A percentile compares a stretch with the other conserved stretches of the same genome.
These are phyloP conservation scores for Gymnoscopelus braueri DNA, from an alignment of 2,797 vertebrate genomes.

Conservation along the genomic window DNA sequence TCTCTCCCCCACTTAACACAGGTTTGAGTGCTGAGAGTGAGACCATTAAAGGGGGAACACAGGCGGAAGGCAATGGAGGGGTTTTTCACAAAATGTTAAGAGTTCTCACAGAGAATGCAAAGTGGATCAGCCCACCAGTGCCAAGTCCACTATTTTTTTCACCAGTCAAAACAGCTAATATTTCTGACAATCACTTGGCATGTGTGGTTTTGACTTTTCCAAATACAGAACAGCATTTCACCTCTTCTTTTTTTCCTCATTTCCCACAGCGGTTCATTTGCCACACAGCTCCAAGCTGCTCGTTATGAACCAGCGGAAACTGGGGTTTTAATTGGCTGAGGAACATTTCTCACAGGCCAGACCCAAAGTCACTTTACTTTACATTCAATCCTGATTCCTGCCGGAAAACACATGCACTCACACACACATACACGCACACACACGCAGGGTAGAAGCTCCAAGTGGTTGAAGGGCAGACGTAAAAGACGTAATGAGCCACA, in stretches of 20 bases:
- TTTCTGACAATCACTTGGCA: background rate
- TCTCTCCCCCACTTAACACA: too few relatives aligned
- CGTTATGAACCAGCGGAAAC: conserved; percentile 17
- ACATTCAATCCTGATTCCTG: conserved; percentile 9
- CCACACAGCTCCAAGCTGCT: background rate
- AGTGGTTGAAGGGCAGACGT: conserved; percentile 34
- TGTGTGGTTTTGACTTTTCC: background rate
- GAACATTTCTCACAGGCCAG: conserved; percentile 28
- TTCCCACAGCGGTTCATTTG: background rate
- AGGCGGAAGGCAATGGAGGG: too few relatives aligned
- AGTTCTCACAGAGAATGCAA: too few relatives aligned
- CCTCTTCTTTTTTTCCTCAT: background rate
- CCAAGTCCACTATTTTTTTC: background rate
- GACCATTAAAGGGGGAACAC: too few relatives aligned
- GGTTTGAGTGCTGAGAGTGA: too few relatives aligned
- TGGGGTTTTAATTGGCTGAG: conserved; percentile 40
- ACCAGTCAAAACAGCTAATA: background rate
- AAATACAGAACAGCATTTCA: background rate
- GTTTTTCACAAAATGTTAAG: too few relatives aligned
- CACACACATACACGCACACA: conserved; percentile 32
- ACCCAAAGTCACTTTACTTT: conserved; percentile 41
- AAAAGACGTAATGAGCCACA: conserved; percentile 32
- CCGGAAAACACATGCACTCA: conserved; percentile 6
- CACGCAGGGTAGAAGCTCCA: conserved; percentile 23
- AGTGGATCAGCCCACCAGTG: too few relatives aligned